phyloP scores from a whole-genome alignment of 2,797 vertebrate species.

The Geotrypetes seraphini region DNA sequence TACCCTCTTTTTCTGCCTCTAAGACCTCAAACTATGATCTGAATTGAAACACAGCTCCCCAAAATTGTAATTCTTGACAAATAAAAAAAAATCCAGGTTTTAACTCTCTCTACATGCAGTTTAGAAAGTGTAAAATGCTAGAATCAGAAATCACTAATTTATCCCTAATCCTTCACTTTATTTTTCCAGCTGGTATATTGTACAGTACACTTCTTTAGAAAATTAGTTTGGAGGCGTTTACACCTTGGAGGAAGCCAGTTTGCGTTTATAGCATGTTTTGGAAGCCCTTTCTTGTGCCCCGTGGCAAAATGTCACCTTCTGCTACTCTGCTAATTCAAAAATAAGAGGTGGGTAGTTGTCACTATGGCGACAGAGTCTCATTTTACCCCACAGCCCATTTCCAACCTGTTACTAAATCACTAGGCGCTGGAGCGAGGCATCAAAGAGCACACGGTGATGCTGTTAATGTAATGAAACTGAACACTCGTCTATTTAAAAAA shows the following conservation, averaged over 20 bases:
- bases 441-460: constrained; percentile 69
- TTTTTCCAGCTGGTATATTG: constrained; percentile 2
- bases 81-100: no score
- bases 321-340: constrained; percentile 52
- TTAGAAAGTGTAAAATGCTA: no score
- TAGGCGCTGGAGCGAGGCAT: constrained; percentile 60
- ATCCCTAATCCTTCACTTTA: no score
- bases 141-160: no score
- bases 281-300: constrained; percentile 23
- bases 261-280: constrained; percentile 19
- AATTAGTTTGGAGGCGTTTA: background rate
- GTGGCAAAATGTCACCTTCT: constrained; percentile 56
- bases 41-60: no score
- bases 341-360: constrained; percentile 63
- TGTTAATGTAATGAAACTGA: constrained; percentile 79
- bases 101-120: no score
- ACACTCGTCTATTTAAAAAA: constrained; percentile 64
- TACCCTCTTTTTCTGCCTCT: no score
- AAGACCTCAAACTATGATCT: no score
- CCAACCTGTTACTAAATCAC: constrained; percentile 94
- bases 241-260: constrained; percentile 1
- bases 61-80: no score
- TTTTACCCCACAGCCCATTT: constrained; percentile 83
- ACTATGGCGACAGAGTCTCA: constrained; percentile 76
- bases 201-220: background rate